Evolutionary conservation across 2,797 vertebrate species (phyloP).

Genomic region (Tiaroga cobitis): DNA sequence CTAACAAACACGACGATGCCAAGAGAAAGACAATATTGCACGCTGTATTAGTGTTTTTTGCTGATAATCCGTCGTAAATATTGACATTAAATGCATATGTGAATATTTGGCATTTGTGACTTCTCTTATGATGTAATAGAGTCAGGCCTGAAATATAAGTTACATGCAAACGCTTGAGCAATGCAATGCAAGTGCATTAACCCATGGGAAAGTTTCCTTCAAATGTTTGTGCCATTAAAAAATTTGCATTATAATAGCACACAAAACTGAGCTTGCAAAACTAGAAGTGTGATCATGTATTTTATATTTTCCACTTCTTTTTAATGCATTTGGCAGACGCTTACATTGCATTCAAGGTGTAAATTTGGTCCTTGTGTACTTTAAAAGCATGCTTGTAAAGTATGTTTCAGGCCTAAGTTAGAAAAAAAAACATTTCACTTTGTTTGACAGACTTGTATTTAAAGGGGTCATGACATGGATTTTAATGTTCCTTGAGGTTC

Average conservation of each 20-base stretch:
- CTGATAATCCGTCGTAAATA: slow-evolving; percentile 3
- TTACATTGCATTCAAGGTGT: neutral
- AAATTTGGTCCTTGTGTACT: neutral
- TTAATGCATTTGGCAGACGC: neutral
- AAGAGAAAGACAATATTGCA: slow-evolving; percentile 64
- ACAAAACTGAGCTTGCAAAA: neutral
- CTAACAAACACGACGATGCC: slow-evolving; percentile 71
- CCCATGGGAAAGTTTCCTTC: neutral
- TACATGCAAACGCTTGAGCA: neutral
- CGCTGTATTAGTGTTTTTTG: neutral
- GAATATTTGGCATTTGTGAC: neutral
- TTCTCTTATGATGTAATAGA: slow-evolving; percentile 9
- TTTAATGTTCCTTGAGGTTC: neutral
- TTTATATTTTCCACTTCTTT: neutral
- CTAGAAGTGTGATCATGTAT: neutral
- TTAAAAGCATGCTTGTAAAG: neutral
- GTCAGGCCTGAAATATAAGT: slow-evolving; percentile 18
- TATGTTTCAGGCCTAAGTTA: neutral
- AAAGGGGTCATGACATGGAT: neutral
- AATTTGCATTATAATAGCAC: neutral
- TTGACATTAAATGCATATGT: neutral
- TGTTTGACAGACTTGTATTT: neutral
- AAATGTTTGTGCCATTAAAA: neutral
- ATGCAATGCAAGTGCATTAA: neutral
- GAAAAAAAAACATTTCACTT: neutral